Conservation (phyloP, 2,888 invertebrate genomes). For the Dolomedes plantarius region DNA sequence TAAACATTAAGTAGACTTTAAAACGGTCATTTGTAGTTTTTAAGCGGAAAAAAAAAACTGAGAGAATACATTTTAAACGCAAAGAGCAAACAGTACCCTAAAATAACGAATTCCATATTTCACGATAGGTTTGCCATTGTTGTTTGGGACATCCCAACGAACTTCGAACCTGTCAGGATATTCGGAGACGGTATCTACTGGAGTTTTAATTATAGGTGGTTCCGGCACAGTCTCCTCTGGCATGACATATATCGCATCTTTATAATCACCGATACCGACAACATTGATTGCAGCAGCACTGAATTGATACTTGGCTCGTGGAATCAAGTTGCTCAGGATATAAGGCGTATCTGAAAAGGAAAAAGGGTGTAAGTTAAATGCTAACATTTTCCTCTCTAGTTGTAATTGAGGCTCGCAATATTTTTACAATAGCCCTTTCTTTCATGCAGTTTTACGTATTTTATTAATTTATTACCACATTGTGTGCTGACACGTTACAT, state of each 20-base stretch:
- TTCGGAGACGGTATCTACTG: slow-evolving; percentile 78
- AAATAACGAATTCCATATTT: slow-evolving; percentile 88
- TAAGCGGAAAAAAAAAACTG: too few species aligned
- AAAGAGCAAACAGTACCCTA: slow-evolving; percentile 80
- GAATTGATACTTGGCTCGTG: slow-evolving; percentile 87
- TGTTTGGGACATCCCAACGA: slow-evolving; percentile 88
- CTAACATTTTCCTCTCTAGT: too few species aligned
- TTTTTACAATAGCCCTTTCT: too few species aligned
- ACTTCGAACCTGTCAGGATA: slow-evolving; percentile 85
- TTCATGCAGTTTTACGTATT: too few species aligned
- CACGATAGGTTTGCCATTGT: slow-evolving; percentile 92
- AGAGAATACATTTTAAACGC: too few species aligned
- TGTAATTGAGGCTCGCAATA: too few species aligned
- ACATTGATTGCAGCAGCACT: slow-evolving; percentile 89
- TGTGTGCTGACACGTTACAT: too few species aligned
- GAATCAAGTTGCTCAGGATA: slow-evolving; percentile 86
- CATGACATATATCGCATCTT: slow-evolving; percentile 83
- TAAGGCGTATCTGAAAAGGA: slow-evolving; percentile 83
- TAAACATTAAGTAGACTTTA: too few species aligned
- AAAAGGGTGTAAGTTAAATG: too few species aligned
- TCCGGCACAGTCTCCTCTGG: slow-evolving; percentile 87
- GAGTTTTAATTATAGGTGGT: slow-evolving; percentile 82
- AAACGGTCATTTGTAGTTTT: too few species aligned
- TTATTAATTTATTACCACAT: too few species aligned
- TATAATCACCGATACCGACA: slow-evolving; percentile 88